A percentile compares a stretch with the other conserved stretches of the same genome.
phyloP scores from a whole-genome alignment of 1,140 invertebrate genomes.

The Cydia pomonella region DNA sequence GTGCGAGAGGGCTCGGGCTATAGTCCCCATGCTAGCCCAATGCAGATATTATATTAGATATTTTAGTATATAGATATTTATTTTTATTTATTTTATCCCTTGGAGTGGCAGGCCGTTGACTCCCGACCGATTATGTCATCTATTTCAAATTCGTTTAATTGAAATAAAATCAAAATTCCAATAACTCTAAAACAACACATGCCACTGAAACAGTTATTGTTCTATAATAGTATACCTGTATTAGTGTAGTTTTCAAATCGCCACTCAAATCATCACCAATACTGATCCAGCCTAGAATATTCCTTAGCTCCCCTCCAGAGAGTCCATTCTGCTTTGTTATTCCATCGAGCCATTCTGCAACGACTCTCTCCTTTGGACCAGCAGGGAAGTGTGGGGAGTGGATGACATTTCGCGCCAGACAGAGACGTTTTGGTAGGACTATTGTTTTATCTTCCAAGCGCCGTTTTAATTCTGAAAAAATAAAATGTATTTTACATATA shows the following conservation, averaged over 20 bases:
- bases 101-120: no score
- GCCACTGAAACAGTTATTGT: no score
- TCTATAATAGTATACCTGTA: slow-evolving; percentile 53
- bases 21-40: no score
- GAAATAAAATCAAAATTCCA: no score
- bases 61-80: no score
- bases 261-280: slow-evolving; percentile 58
- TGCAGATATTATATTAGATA: no score
- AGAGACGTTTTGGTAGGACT: slow-evolving; percentile 61
- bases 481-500: slow-evolving; percentile 22
- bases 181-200: no score
- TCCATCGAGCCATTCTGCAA: slow-evolving; percentile 63
- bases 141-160: no score
- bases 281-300: slow-evolving; percentile 61
- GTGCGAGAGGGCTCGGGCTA: no score
- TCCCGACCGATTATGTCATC: no score
- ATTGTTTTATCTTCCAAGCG: slow-evolving; percentile 57
- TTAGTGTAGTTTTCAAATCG: slow-evolving; percentile 64
- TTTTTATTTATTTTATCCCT: no score
- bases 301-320: slow-evolving; percentile 53
- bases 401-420: slow-evolving; percentile 67
- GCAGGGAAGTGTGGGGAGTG: slow-evolving; percentile 65
- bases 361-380: slow-evolving; percentile 63
- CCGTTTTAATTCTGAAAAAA: slow-evolving; percentile 67
- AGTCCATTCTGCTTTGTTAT: slow-evolving; percentile 54